A percentile compares a stretch with the other conserved stretches of the same genome.
These are phyloP conservation scores for Metaphire vulgaris DNA, from an alignment of 1,140 invertebrate genomes.

Conservation along the genomic window DNA sequence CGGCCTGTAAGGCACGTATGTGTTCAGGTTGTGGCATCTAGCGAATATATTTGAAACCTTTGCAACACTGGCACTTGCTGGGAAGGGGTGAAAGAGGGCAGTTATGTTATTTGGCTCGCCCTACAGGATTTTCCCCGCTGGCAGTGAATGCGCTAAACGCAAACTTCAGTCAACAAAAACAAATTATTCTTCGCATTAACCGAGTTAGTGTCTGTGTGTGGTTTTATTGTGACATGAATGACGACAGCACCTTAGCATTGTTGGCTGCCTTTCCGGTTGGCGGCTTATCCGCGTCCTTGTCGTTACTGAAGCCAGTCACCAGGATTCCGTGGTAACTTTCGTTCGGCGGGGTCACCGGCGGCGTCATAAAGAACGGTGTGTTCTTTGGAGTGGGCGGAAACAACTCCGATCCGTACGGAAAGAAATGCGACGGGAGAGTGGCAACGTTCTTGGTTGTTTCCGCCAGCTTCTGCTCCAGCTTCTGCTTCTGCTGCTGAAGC, in stretches of 20 bases:
- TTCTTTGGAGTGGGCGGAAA: conserved; percentile 44
- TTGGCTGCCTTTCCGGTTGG: conserved; percentile 17
- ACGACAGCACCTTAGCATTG: not conserved
- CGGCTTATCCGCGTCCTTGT: conserved; percentile 26
- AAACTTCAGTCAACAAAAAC: too few species aligned
- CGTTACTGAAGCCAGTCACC: not conserved
- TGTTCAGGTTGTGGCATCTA: too few species aligned
- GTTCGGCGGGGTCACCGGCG: conserved; percentile 44
- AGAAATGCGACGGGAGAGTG: not conserved
- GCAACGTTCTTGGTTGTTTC: conserved; percentile 35
- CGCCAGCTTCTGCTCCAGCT: conserved; percentile 36
- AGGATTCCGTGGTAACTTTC: conserved; percentile 29
- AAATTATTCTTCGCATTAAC: too few species aligned
- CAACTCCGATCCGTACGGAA: conserved; percentile 28
- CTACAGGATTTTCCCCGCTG: too few species aligned
- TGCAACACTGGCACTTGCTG: too few species aligned
- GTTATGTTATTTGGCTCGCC: too few species aligned
- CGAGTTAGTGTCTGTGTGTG: too few species aligned
- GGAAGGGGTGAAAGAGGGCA: too few species aligned
- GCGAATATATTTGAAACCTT: too few species aligned
- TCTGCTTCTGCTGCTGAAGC: conserved; percentile 34
- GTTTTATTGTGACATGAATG: too few species aligned
- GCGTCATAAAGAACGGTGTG: conserved; percentile 45
- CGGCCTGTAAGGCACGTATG: too few species aligned
- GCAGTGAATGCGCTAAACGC: too few species aligned